Evolutionary conservation across 2,113 vertebrate genomes (phyloP).

Genomic region (Siniperca chuatsi): DNA sequence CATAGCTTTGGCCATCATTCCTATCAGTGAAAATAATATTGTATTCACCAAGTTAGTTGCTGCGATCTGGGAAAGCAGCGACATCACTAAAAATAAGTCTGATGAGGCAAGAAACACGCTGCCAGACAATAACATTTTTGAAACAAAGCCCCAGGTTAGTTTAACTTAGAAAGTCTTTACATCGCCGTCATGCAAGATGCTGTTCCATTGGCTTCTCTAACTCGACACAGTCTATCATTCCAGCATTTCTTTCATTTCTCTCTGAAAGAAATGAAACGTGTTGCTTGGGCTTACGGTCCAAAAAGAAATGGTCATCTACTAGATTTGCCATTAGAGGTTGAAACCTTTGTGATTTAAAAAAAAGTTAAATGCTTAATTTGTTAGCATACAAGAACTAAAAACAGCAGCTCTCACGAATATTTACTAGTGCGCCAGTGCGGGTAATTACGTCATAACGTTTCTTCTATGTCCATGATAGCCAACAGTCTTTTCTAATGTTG

Average conservation of each 20-base stretch:
- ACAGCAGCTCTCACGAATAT: too few species aligned
- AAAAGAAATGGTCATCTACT: not conserved
- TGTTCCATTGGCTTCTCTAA: too few species aligned
- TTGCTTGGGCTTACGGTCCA: not conserved
- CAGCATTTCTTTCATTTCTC: not conserved
- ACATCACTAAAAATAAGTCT: not conserved
- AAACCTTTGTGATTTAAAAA: too few species aligned
- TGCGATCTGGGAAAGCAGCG: not conserved
- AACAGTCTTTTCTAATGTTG: too few species aligned
- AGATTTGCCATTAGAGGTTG: not conserved
- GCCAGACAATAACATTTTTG: not conserved
- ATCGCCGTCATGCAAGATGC: not conserved
- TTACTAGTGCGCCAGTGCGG: too few species aligned
- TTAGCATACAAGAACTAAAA: not conserved
- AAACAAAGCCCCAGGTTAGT: not conserved
- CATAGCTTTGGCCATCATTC: not conserved
- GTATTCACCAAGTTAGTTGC: not conserved
- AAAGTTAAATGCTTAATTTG: too few species aligned
- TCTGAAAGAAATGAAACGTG: not conserved
- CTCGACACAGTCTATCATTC: not conserved
- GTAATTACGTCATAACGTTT: too few species aligned
- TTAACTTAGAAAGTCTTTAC: not conserved
- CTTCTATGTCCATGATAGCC: too few species aligned
- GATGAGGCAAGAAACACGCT: too few species aligned
- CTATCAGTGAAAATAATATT: not conserved